Conservation (phyloP, 1,140 invertebrate genomes). For the Habropoda laboriosa region DNA sequence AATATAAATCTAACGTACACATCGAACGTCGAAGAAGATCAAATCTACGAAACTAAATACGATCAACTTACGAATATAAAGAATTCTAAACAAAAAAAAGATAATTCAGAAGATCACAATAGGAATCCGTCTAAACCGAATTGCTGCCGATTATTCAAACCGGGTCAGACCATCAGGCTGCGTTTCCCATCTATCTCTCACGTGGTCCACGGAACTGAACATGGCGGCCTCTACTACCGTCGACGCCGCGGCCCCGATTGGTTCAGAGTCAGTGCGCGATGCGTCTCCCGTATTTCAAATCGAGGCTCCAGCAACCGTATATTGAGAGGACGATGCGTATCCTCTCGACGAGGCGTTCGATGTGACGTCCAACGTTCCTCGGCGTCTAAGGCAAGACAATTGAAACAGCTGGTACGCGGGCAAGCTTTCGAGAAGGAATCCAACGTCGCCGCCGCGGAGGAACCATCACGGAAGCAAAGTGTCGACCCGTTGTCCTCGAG, state of each 20-base stretch:
- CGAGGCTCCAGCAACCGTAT: constrained; percentile 2
- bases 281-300: constrained; percentile 45
- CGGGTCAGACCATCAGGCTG: constrained; percentile 15
- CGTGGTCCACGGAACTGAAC: constrained; percentile 23
- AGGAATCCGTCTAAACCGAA: background rate
- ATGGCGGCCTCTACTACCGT: constrained; percentile 26
- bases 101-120: background rate
- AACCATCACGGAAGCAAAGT: background rate
- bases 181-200: constrained; percentile 33
- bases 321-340: constrained; percentile 31
- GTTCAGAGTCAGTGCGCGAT: constrained; percentile 42
- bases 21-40: background rate
- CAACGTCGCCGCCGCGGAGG: background rate
- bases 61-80: background rate
- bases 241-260: constrained; percentile 35
- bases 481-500: background rate
- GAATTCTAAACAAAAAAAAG: background rate
- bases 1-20: background rate
- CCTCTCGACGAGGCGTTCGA: constrained; percentile 14
- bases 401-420: background rate
- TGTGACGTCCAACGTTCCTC: background rate
- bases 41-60: no score
- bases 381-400: background rate
- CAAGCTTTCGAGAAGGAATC: background rate
- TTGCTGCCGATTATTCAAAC: constrained; percentile 4